Evolutionary conservation across 2,888 invertebrate genomes (phyloP).

Genomic region (Serripes groenlandicus): DNA sequence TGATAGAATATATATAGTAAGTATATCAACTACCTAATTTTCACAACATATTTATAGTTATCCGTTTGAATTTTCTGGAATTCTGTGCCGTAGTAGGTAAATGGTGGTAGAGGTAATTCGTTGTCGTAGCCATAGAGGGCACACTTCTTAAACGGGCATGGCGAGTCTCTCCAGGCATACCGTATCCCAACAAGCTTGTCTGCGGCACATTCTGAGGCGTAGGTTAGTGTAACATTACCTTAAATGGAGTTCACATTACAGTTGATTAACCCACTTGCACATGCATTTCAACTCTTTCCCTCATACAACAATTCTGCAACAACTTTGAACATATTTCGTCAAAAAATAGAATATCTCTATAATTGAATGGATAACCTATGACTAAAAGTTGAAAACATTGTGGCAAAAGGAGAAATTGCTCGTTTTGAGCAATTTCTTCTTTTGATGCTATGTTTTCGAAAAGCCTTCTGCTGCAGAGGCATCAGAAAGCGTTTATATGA

Average conservation of each 20-base stretch:
- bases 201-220: slow-evolving; percentile 37
- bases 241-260: neutral
- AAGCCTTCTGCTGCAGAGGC: no score
- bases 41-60: slow-evolving; percentile 9
- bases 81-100: slow-evolving; percentile 42
- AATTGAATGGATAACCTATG: no score
- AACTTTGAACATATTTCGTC: no score
- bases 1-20: no score
- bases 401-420: no score
- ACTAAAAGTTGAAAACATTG: no score
- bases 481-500: no score
- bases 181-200: slow-evolving; percentile 51
- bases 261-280: neutral
- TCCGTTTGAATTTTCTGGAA: slow-evolving; percentile 29
- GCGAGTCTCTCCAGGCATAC: slow-evolving; percentile 60
- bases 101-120: slow-evolving; percentile 56
- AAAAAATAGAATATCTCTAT: no score
- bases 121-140: slow-evolving; percentile 54
- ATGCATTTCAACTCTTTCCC: neutral
- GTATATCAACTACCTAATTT: no score
- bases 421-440: no score
- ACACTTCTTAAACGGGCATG: slow-evolving; percentile 59
- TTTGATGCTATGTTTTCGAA: no score
- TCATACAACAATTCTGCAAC: no score
- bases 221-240: slow-evolving; percentile 49